A percentile compares a stretch with the other conserved stretches of the same genome.
Evolutionary conservation across 92 coral and sea anemone species (phyloP).

Genomic region (Palythoa grandiflora): DNA sequence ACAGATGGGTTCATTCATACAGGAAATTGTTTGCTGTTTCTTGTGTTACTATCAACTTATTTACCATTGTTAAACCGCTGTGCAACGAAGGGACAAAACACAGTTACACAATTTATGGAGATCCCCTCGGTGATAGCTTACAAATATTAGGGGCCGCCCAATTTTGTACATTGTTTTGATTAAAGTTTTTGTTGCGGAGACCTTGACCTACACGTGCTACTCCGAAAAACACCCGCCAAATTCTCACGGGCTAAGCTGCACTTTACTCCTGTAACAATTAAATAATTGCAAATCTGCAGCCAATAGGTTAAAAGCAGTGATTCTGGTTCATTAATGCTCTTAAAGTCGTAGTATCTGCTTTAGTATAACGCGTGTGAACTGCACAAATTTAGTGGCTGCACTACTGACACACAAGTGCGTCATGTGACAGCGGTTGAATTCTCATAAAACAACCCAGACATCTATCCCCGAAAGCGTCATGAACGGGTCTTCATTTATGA

Average conservation of each 20-base stretch:
- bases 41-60: background rate
- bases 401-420: background rate
- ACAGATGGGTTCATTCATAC: slow-evolving; percentile 48
- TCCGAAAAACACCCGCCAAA: slow-evolving; percentile 24
- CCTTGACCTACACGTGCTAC: slow-evolving; percentile 22
- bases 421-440: slow-evolving; percentile 7
- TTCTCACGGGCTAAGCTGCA: slow-evolving; percentile 45
- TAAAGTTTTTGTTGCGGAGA: background rate
- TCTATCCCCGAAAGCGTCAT: no score
- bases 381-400: background rate
- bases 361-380: slow-evolving; percentile 25
- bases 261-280: slow-evolving; percentile 8
- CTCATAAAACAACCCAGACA: background rate
- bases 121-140: slow-evolving; percentile 17
- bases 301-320: background rate
- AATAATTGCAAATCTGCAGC: slow-evolving; percentile 7
- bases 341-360: background rate
- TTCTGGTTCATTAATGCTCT: background rate
- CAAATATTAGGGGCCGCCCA: slow-evolving; percentile 1
- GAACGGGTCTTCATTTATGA: background rate
- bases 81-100: slow-evolving; percentile 28
- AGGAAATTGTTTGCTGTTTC: slow-evolving; percentile 5
- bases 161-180: slow-evolving; percentile 11
- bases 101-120: slow-evolving; percentile 3
- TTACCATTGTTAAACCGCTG: background rate